Base-by-base conservation (phyloP, 2,113 vertebrate genomes). In the Ochotona princeps region DNA sequence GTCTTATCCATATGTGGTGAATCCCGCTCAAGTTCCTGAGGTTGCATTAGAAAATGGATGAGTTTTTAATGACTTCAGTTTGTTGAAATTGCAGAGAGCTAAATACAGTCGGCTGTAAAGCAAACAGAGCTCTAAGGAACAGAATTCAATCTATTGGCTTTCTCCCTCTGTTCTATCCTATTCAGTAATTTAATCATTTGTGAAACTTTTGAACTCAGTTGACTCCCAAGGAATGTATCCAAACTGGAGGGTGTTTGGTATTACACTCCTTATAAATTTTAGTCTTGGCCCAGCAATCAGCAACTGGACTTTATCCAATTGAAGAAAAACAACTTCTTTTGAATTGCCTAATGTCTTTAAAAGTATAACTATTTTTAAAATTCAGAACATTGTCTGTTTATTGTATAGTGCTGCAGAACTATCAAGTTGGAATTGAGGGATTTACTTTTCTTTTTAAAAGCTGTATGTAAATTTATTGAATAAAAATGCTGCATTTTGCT, bases 181-280 rank as follows among this genome's bases (percentile, higher is more conserved):
- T 76, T 79, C 60, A 17, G 84, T 92, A 94, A 94, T 83, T 92
- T 95, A 95, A 94, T 96, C 95, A 92, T 96, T 90, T 96, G 92
- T 94, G 87, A 89, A 96, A 96, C 92, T 95, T 96, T 96, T 92
- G 84, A 95, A 95, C 70, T 93, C 87, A 86, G 18, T 90, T 78
- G 74, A 93, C 83, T 96, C 51, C 25, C 28, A 49, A 83, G 83
- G 85, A 94, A 93, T 94, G 86, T 76, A 86, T 90, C 90, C 95
- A 95, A 67, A 12, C 83, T 85, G 57, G 49, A 79, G 57, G 23
- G 49, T 49, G 28, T 87, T 87, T 74, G 69, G 35, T 83, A 20
- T 84, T 73, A 54, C 2, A 60, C 18, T 65, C 30, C 79, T 94
- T 86, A n/a, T 66, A 91, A 90, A 57, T 70, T 87, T 83, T 93